phyloP scores from a whole-genome alignment of 2,888 invertebrate genomes.

The Nysson spinosus region DNA sequence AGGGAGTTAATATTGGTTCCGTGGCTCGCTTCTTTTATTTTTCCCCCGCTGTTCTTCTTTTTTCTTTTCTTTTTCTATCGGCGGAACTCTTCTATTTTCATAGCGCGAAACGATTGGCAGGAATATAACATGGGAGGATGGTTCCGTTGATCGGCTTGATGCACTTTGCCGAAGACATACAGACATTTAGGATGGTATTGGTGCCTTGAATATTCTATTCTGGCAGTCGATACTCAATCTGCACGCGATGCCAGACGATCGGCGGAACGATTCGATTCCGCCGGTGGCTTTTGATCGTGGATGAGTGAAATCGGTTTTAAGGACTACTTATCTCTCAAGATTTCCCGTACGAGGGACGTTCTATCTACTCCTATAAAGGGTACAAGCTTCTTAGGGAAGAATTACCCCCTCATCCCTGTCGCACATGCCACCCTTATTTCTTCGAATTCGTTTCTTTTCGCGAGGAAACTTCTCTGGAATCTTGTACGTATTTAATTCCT shows the following conservation, averaged over 20 bases:
- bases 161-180: slow-evolving; percentile 12
- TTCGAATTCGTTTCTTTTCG: too few relatives aligned
- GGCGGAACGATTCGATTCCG: slow-evolving; percentile 49
- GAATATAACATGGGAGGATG: slow-evolving; percentile 10
- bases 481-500: too few relatives aligned
- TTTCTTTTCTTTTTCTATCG: not conserved
- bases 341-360: slow-evolving; percentile 7
- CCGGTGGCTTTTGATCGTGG: slow-evolving; percentile 44
- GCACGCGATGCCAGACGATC: slow-evolving; percentile 48
- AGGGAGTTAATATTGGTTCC: too few relatives aligned
- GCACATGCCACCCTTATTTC: too few relatives aligned
- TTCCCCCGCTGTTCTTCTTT: too few relatives aligned
- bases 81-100: too few relatives aligned
- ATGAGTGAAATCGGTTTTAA: slow-evolving; percentile 46
- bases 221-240: slow-evolving; percentile 51
- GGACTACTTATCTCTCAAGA: slow-evolving; percentile 31
- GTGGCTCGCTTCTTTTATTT: too few relatives aligned
- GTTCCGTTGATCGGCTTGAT: slow-evolving; percentile 39
- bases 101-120: slow-evolving; percentile 4
- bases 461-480: too few relatives aligned
- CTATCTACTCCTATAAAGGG: slow-evolving; percentile 9
- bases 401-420: slow-evolving; percentile 3
- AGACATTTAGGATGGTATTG: slow-evolving; percentile 8
- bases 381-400: slow-evolving; percentile 6
- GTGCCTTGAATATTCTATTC: slow-evolving; percentile 44